phyloP scores from a whole-genome alignment of 2,113 vertebrate genomes.

The Chionis minor region DNA sequence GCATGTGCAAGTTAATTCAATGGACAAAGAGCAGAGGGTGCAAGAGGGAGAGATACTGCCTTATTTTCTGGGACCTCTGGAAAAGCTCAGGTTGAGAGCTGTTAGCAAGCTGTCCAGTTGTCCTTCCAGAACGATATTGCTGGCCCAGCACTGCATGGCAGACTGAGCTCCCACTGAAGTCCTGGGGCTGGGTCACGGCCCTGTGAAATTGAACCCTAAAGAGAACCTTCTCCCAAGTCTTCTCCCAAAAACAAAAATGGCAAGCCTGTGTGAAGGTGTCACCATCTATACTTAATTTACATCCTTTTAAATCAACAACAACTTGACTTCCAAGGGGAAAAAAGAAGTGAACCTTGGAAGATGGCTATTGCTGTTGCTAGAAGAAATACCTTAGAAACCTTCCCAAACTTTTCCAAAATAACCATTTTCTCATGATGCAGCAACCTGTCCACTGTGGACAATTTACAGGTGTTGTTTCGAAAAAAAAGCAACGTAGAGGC shows the following conservation, averaged over 20 bases:
- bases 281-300: background rate
- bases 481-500: background rate
- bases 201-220: background rate
- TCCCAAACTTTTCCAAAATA: conserved; percentile 30
- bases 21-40: background rate
- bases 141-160: fast-evolving
- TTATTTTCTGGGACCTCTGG: background rate
- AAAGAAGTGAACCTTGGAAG: background rate
- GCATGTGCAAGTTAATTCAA: background rate
- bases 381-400: background rate
- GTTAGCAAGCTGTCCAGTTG: background rate
- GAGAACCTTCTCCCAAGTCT: background rate
- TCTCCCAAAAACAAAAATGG: background rate
- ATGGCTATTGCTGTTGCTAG: background rate
- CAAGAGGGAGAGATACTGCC: background rate
- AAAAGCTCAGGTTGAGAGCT: background rate
- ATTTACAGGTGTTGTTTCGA: conserved; percentile 45
- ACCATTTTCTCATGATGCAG: conserved; percentile 54
- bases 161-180: background rate
- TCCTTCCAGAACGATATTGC: background rate
- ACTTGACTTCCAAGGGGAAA: background rate
- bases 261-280: background rate
- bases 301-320: background rate
- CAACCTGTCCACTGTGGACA: conserved; percentile 18
- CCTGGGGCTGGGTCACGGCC: background rate